These are phyloP conservation scores for Rhineura floridana DNA, from an alignment of 2,113 vertebrate genomes.

Conservation along the genomic window DNA sequence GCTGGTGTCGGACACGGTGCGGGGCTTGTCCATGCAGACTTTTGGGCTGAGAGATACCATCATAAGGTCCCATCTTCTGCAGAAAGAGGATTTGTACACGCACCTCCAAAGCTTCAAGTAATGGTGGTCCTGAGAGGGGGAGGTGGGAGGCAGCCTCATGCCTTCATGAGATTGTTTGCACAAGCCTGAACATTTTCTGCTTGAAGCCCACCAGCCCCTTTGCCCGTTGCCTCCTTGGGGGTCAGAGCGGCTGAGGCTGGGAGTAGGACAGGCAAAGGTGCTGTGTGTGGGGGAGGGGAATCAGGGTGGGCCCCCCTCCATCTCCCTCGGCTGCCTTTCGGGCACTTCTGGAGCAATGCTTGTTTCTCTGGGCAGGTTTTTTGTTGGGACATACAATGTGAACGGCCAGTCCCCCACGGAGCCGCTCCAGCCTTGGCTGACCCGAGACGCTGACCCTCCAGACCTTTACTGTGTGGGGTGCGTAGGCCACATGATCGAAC, in stretches of 20 bases:
- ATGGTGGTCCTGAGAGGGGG: neutral
- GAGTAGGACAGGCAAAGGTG: neutral
- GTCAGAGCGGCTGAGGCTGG: neutral
- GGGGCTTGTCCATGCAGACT: conserved; percentile 84
- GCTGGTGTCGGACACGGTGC: conserved; percentile 81
- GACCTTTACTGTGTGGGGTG: conserved; percentile 96
- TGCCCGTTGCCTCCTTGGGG: neutral
- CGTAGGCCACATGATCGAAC: conserved; percentile 61
- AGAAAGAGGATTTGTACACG: conserved; percentile 88
- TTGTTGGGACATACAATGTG: conserved; percentile 95
- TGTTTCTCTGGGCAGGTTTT: conserved; percentile 80
- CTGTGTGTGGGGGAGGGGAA: no score
- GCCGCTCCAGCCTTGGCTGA: conserved; percentile 88
- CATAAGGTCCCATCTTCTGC: conserved; percentile 86
- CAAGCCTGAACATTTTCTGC: neutral
- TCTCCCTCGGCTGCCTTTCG: neutral
- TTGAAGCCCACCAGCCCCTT: neutral
- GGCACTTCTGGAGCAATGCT: neutral
- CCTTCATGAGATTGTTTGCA: neutral
- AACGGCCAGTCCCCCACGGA: conserved; percentile 92
- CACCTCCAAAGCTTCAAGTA: conserved; percentile 88
- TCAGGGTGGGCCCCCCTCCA: no score
- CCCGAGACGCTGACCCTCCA: conserved; percentile 79
- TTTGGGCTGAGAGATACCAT: conserved; percentile 90
- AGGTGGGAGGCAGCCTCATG: neutral